These are phyloP conservation scores for Mustelus asterias DNA, from an alignment of 2,113 vertebrate species.

Conservation along the genomic window DNA sequence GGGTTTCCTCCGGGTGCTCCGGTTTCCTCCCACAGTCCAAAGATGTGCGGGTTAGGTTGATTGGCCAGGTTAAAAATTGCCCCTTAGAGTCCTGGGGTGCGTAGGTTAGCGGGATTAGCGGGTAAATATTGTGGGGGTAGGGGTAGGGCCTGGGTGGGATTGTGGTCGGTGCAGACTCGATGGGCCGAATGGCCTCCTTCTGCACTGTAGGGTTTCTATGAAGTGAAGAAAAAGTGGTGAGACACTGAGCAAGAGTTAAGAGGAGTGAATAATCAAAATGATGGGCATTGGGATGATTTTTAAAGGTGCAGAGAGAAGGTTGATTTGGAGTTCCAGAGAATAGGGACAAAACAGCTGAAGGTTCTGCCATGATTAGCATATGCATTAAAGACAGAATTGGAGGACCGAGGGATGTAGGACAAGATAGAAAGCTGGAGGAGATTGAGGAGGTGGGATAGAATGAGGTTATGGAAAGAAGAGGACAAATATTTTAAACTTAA, in stretches of 20 bases:
- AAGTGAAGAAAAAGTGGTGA: background rate
- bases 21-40: too few relatives aligned
- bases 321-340: background rate
- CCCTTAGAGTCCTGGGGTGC: too few relatives aligned
- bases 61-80: too few relatives aligned
- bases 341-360: background rate
- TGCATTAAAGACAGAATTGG: background rate
- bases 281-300: background rate
- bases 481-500: background rate
- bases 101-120: too few relatives aligned
- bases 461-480: background rate
- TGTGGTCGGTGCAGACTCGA: too few relatives aligned
- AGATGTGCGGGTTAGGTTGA: too few relatives aligned
- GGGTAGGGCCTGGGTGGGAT: too few relatives aligned
- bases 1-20: too few relatives aligned
- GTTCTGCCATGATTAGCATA: background rate
- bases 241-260: background rate
- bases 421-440: background rate
- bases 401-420: background rate
- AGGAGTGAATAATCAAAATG: background rate
- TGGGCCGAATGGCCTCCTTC: too few relatives aligned
- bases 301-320: background rate
- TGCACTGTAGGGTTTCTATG: too few relatives aligned
- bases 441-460: too few relatives aligned
- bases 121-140: too few relatives aligned